These are phyloP conservation scores for Adoxophyes honmai DNA, from an alignment of 1,140 invertebrate genomes.

Conservation along the genomic window DNA sequence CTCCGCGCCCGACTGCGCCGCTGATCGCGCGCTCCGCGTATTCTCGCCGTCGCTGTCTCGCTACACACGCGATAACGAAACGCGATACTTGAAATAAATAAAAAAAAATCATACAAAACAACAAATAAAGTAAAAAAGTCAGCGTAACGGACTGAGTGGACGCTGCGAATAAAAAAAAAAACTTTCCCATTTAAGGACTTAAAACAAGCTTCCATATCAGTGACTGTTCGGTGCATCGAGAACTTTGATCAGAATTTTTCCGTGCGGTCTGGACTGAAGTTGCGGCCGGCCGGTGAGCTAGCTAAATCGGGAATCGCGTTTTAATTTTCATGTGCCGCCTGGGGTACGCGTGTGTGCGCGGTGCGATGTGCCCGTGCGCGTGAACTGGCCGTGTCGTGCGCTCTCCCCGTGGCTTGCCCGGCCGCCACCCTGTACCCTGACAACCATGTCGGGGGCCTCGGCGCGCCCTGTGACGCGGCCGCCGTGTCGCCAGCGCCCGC, in stretches of 20 bases:
- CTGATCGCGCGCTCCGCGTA: conserved; percentile 60
- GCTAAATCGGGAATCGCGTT: conserved; percentile 71
- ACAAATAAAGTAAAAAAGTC: background rate
- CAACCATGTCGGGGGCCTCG: conserved; percentile 85
- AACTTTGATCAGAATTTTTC: conserved; percentile 12
- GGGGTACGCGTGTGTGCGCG: conserved; percentile 64
- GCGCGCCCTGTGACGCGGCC: conserved; percentile 83
- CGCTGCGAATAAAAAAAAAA: too few species aligned
- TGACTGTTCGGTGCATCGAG: conserved; percentile 34
- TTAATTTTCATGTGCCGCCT: conserved; percentile 74
- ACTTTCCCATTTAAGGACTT: too few species aligned
- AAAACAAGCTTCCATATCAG: conserved; percentile 39
- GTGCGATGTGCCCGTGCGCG: conserved; percentile 71
- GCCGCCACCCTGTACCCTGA: conserved; percentile 87
- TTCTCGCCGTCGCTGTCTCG: conserved; percentile 26
- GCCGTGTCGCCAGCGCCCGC: conserved; percentile 86
- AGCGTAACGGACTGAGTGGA: background rate
- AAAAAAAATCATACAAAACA: conserved; percentile 25
- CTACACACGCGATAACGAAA: conserved; percentile 34
- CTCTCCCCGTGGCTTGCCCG: conserved; percentile 85
- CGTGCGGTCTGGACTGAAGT: conserved; percentile 26
- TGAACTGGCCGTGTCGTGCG: conserved; percentile 55
- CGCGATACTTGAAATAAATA: conserved; percentile 27
- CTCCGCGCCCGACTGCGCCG: conserved; percentile 71
- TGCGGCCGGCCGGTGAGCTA: conserved; percentile 53